Evolutionary conservation across 2,113 vertebrate genomes (phyloP).

Genomic region (Gavia stellata): DNA sequence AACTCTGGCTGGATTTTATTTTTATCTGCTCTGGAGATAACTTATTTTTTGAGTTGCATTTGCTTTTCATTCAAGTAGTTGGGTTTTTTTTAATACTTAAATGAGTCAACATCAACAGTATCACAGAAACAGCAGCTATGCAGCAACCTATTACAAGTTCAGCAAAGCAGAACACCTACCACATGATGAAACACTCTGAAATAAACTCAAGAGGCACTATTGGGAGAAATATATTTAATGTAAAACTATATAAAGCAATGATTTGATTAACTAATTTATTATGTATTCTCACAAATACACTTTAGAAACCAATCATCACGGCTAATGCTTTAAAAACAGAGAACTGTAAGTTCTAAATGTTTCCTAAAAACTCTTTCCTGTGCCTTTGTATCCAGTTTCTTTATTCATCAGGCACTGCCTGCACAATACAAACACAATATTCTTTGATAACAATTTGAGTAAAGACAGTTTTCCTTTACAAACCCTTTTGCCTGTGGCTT

Average conservation of each 20-base stretch:
- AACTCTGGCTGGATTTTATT: neutral
- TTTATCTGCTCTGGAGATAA: neutral
- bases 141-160: neutral
- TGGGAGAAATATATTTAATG: neutral
- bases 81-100: neutral
- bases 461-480: neutral
- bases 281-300: neutral
- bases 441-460: neutral
- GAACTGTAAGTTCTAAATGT: neutral
- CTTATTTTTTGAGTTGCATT: neutral
- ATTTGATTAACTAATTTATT: neutral
- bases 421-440: neutral
- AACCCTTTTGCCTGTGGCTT: neutral
- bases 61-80: neutral
- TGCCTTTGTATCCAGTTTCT: neutral
- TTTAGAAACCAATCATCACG: neutral
- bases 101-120: neutral
- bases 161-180: neutral
- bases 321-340: neutral
- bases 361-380: neutral
- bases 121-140: neutral
- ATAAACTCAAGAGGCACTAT: neutral
- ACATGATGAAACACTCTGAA: neutral
- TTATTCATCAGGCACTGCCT: neutral
- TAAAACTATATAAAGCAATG: neutral